Conservation (phyloP, 2,888 invertebrate species). For the Pterostichus madidus region DNA sequence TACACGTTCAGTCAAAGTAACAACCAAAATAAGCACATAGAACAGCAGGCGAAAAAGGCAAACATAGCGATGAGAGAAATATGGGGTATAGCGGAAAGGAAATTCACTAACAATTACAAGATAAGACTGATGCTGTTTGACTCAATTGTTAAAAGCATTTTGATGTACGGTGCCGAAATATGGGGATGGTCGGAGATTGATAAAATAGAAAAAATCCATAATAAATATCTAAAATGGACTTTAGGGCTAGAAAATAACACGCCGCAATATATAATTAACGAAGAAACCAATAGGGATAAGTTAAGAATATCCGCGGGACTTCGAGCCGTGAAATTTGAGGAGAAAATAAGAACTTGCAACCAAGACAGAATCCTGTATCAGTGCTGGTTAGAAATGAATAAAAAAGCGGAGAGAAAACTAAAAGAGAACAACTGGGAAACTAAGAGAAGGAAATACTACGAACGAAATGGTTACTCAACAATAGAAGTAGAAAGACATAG, state of each 20-base stretch:
- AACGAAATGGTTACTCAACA: constrained; percentile 17
- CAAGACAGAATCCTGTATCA: constrained; percentile 7
- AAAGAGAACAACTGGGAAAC: neutral
- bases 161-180: constrained; percentile 46
- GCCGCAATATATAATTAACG: constrained; percentile 36
- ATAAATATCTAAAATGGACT: constrained; percentile 57
- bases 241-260: constrained; percentile 34
- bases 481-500: constrained; percentile 18
- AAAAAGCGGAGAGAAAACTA: constrained; percentile 13
- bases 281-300: constrained; percentile 59
- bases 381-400: constrained; percentile 7
- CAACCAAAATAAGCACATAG: constrained; percentile 19
- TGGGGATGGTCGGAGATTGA: constrained; percentile 55
- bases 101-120: constrained; percentile 34
- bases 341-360: constrained; percentile 16
- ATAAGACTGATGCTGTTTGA: constrained; percentile 48
- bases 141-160: constrained; percentile 14
- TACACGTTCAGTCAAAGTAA: constrained; percentile 54
- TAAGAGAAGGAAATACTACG: neutral
- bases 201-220: constrained; percentile 29
- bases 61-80: constrained; percentile 33
- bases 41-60: constrained; percentile 49
- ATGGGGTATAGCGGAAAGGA: constrained; percentile 58
- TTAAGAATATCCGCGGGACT: constrained; percentile 8
- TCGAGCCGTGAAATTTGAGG: constrained; percentile 1